These are phyloP conservation scores for Oryzias curvinotus DNA, from an alignment of 2,113 vertebrate genomes.

Conservation along the genomic window DNA sequence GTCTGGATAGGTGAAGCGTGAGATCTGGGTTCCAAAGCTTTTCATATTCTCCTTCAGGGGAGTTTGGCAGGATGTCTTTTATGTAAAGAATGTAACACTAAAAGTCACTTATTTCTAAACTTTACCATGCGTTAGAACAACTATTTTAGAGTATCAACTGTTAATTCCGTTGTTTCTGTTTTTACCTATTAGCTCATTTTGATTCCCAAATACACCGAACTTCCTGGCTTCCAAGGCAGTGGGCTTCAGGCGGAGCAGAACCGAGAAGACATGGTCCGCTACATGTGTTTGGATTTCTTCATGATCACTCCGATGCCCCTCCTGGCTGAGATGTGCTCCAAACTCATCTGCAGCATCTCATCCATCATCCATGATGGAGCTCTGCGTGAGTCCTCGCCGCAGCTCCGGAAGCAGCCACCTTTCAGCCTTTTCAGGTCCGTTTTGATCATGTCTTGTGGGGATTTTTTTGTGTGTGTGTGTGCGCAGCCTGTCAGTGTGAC, in stretches of 20 bases:
- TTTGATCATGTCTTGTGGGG: not conserved
- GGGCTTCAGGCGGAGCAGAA: slow-evolving; percentile 55
- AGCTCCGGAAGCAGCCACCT: not conserved
- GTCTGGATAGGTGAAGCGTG: no score
- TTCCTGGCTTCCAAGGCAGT: slow-evolving; percentile 78
- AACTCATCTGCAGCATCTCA: slow-evolving; percentile 84
- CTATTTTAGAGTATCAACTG: no score
- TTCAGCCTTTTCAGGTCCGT: not conserved
- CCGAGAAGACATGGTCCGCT: slow-evolving; percentile 79
- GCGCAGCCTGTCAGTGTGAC: slow-evolving; percentile 83
- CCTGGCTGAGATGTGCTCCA: slow-evolving; percentile 79
- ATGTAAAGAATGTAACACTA: no score
- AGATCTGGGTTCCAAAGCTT: no score
- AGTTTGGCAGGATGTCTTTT: no score
- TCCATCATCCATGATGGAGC: slow-evolving; percentile 80
- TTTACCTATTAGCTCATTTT: slow-evolving; percentile 74
- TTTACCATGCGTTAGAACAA: no score
- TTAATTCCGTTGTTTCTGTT: not conserved
- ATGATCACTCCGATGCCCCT: slow-evolving; percentile 72
- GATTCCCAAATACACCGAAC: slow-evolving; percentile 78
- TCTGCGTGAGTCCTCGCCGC: slow-evolving; percentile 74
- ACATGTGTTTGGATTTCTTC: slow-evolving; percentile 84
- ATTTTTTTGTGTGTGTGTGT: not conserved
- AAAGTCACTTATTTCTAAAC: no score
- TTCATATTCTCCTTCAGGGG: no score